phyloP scores from a whole-genome alignment of 2,797 vertebrate genomes.

The Bufotes viridis region DNA sequence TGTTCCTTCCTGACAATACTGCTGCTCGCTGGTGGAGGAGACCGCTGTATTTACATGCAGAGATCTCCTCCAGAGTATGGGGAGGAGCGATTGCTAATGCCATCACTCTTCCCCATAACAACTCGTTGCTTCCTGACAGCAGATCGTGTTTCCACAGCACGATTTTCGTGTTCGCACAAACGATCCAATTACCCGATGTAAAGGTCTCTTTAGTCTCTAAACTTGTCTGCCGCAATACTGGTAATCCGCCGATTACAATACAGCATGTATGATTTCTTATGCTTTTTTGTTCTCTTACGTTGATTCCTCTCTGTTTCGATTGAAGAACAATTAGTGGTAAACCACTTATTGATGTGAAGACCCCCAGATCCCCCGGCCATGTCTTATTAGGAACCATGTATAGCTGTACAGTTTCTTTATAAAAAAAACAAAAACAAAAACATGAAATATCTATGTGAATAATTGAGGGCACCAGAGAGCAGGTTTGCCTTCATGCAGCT shows the following conservation, averaged over 20 bases:
- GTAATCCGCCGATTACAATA: background rate
- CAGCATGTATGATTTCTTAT: background rate
- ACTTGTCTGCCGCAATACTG: no score
- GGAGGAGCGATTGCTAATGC: no score
- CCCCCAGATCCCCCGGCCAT: background rate
- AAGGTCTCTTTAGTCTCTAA: no score
- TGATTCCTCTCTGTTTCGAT: background rate
- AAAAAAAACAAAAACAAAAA: background rate
- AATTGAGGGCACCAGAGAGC: conserved; percentile 48
- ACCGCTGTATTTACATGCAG: no score
- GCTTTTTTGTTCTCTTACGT: background rate
- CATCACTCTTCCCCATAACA: no score
- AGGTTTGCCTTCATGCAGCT: conserved; percentile 33
- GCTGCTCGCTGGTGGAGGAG: no score
- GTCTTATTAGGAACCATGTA: background rate
- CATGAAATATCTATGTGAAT: conserved; percentile 4
- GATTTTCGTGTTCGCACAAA: no score
- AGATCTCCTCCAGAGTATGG: no score
- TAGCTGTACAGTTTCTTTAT: conserved; percentile 17
- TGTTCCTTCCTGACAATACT: no score
- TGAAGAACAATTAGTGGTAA: conserved; percentile 21
- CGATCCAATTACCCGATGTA: no score
- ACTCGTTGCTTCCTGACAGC: no score
- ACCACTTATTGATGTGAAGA: background rate
- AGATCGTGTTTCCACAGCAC: no score